Percentiles rank a stretch among this genome's conserved stretches.
Evolutionary conservation across 2,113 vertebrate genomes (phyloP).

Genomic region (Sphyrna mokarran): DNA sequence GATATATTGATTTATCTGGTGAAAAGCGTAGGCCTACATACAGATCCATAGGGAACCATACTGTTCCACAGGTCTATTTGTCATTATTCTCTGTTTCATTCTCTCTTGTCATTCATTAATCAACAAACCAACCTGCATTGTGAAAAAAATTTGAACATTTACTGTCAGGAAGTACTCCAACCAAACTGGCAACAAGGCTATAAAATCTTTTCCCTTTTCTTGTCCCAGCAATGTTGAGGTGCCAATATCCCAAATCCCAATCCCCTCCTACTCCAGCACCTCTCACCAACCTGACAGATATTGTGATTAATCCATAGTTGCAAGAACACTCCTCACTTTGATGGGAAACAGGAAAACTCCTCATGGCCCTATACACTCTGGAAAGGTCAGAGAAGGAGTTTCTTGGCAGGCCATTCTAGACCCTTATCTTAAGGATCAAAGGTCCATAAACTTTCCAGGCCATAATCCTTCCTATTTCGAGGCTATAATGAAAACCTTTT

Average conservation of each 20-base stretch:
- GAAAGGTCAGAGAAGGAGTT: neutral
- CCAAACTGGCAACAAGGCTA: neutral
- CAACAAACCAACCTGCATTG: neutral
- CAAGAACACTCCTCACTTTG: neutral
- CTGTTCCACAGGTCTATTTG: neutral
- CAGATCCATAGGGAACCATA: neutral
- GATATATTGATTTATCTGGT: neutral
- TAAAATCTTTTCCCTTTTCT: neutral
- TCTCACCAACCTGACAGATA: too few relatives aligned
- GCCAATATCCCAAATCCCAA: neutral
- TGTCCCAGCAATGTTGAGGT: neutral
- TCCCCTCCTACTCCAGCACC: neutral
- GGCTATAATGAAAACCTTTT: neutral
- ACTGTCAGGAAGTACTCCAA: neutral
- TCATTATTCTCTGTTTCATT: neutral
- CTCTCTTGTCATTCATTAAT: neutral
- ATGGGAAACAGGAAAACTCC: neutral
- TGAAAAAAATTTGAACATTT: neutral
- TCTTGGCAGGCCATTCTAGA: neutral
- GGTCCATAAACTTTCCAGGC: neutral
- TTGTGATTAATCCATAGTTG: too few relatives aligned
- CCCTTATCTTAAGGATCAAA: neutral
- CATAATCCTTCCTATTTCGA: neutral
- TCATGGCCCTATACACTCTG: neutral
- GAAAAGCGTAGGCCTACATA: neutral